phyloP scores from a whole-genome alignment of 2,888 invertebrate species.

The Augiades crinisus region DNA sequence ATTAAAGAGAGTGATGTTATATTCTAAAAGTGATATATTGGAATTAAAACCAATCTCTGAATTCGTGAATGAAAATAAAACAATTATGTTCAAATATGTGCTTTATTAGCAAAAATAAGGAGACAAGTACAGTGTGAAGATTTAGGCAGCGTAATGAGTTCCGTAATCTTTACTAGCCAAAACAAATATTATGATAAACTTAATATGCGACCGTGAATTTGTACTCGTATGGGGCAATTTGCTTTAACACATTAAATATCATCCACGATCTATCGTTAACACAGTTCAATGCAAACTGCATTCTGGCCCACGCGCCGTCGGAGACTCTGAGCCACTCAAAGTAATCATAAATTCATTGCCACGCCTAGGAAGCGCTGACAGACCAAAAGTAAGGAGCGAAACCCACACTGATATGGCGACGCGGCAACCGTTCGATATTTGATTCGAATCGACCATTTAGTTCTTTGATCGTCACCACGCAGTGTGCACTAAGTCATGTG shows the following conservation, averaged over 20 bases:
- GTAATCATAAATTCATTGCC: conserved; percentile 71
- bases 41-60: too few relatives aligned
- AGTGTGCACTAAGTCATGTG: conserved; percentile 51
- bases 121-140: too few relatives aligned
- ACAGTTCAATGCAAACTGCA: conserved; percentile 70
- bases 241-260: conserved; percentile 30
- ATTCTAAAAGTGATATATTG: too few relatives aligned
- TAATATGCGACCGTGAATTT: conserved; percentile 7
- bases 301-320: conserved; percentile 49
- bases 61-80: too few relatives aligned
- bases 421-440: conserved; percentile 45
- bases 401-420: conserved; percentile 67
- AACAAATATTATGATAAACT: conserved; percentile 1
- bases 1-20: too few relatives aligned
- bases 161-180: background rate
- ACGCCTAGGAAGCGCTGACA: conserved; percentile 70
- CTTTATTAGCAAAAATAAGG: too few relatives aligned
- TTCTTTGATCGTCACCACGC: conserved; percentile 56
- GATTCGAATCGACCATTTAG: conserved; percentile 59
- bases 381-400: conserved; percentile 76
- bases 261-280: conserved; percentile 34
- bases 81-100: too few relatives aligned
- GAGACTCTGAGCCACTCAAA: conserved; percentile 33
- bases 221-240: conserved; percentile 25
- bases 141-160: background rate